Evolutionary conservation across 2,888 invertebrate genomes (phyloP).

Genomic region (Tuta absoluta): DNA sequence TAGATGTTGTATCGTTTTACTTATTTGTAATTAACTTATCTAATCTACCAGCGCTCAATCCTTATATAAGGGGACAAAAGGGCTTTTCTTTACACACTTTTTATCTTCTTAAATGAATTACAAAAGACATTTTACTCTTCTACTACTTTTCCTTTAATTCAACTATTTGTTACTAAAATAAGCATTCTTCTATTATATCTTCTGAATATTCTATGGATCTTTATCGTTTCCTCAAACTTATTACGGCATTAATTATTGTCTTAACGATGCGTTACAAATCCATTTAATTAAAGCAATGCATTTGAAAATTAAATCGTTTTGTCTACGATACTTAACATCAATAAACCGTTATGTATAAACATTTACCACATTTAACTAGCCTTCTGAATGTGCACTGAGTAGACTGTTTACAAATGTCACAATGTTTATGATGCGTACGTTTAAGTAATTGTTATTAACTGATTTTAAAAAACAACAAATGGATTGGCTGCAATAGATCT

Average conservation of each 20-base stretch:
- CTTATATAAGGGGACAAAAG: no score
- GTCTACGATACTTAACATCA: neutral
- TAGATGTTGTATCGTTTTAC: no score
- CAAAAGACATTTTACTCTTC: no score
- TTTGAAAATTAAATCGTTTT: neutral
- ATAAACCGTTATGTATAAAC: neutral
- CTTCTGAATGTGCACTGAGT: neutral
- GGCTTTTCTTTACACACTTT: no score
- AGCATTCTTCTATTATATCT: neutral
- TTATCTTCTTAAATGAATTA: no score
- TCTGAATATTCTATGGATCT: neutral
- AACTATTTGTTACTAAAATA: neutral
- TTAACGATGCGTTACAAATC: neutral
- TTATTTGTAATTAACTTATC: no score
- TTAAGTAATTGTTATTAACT: no score
- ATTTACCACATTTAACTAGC: neutral
- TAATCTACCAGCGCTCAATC: no score
- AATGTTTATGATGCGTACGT: no score
- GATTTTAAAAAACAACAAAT: no score
- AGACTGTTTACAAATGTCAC: neutral
- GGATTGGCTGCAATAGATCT: no score
- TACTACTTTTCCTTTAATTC: no score
- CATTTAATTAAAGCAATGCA: neutral
- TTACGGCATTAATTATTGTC: slow-evolving; percentile 9
- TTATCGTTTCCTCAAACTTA: slow-evolving; percentile 9